Evolutionary conservation across 2,113 vertebrate species (phyloP), one percentile per base, ranked within the genome.

Genomic region (Macrotus californicus): DNA sequence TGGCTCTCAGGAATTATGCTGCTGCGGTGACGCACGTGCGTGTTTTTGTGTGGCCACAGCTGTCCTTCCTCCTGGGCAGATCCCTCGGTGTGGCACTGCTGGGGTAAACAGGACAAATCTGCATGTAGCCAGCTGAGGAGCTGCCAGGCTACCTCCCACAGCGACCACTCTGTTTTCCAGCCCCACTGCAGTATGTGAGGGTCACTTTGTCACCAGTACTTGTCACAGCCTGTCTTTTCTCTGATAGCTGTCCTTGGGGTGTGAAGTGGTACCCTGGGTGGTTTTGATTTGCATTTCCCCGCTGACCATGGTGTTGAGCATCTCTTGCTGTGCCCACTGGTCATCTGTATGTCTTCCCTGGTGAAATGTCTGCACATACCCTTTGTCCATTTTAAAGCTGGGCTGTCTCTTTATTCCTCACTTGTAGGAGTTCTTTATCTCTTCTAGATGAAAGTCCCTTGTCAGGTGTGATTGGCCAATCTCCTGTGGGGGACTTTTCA

Each of bases 1-100:
- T 64, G 70, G 43, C 41, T 15, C 21, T 67, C 29, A 2, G 26
- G 41, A 39, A 0, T 6, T 0, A 4, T 12, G 43, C 46, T 26
- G n/a, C 69, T 13, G 0, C 52, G 56, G 52, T 22, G 19, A 14
- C 0, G 15, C 18, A 0, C 10, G 34, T 2, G 4, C 19, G 0
- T 22, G 56, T 1, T 6, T 66, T 7, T 46, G 26, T 18, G 80
- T 11, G 67, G 12, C 18, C 29, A 2, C 22, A 41, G 15, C 8
- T 54, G 15, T 69, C 22, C 4, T 56, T 54, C 56, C 29, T 64
- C 82, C 56, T 12, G 39, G 72, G 31, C 26, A 1, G 39, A 2
- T 29, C 18, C 43, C 34, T 16, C 7, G 29, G 41, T 9, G 52
- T 29, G 52, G 26, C 24, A 22, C 43, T 26, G 1, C 69, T 43